Evolutionary conservation across 1,140 invertebrate species (phyloP).

Genomic region (Calycopis cecrops): DNA sequence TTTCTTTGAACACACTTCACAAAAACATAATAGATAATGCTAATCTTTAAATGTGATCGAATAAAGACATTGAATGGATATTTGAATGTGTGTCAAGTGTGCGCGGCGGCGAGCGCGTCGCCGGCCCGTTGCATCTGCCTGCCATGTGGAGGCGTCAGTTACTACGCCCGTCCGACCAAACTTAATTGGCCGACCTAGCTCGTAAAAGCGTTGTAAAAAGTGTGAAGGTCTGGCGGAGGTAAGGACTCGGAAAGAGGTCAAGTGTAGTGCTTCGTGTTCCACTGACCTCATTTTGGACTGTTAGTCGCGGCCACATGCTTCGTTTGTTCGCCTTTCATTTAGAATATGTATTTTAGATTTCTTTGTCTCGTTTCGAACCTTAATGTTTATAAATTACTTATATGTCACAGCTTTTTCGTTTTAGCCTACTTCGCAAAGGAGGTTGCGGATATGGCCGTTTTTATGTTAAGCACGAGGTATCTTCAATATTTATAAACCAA

Average conservation of each 20-base stretch:
- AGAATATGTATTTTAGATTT: conserved; percentile 24
- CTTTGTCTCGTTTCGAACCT: conserved; percentile 19
- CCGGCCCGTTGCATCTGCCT: conserved; percentile 43
- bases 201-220: conserved; percentile 72
- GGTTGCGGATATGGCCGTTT: too few species aligned
- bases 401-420: conserved; percentile 10
- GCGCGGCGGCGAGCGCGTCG: conserved; percentile 28
- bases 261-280: conserved; percentile 71
- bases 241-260: conserved; percentile 73
- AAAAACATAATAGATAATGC: too few species aligned
- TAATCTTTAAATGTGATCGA: conserved; percentile 13
- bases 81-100: conserved; percentile 69
- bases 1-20: too few species aligned
- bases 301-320: conserved; percentile 39
- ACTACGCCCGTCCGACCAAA: conserved; percentile 49
- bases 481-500: too few species aligned
- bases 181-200: conserved; percentile 72
- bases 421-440: too few species aligned
- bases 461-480: too few species aligned
- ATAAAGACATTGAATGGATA: conserved; percentile 50
- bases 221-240: conserved; percentile 72
- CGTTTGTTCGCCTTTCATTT: conserved; percentile 57
- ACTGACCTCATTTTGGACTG: conserved; percentile 68
- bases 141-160: conserved; percentile 45
- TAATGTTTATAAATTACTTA: conserved; percentile 1